Base-by-base conservation (phyloP, 2,888 invertebrate genomes). In the Conomelus anceps region DNA sequence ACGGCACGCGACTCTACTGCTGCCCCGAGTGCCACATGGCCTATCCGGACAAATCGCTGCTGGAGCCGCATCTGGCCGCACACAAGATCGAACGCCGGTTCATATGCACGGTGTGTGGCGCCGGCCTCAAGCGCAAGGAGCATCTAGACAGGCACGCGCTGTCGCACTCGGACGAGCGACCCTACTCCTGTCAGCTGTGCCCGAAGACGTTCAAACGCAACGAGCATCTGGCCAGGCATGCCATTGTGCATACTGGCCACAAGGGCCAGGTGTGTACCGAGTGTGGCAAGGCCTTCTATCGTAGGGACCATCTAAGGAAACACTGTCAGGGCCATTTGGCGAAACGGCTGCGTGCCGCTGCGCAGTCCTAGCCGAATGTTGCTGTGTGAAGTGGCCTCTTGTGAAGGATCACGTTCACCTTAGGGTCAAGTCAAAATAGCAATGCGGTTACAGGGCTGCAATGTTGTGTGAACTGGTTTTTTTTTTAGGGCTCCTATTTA, bases 141-240 rank as follows among this genome's bases (percentile, higher is more conserved):
- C 94, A 94, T 90, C 91, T 94, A 20, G 94, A 94, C 91, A 93
- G 94, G 85, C 94, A 94, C 89, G 94, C 94, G 93, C 92, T 94
- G 11, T 94, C 94, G 22, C 94, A 94, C 90, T 93, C 93, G 9
- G 93, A 94, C 86, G 94, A 94, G 90, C 92, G 94, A 87, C 94
- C 94, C 0, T 92, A 91, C 86, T 91, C 91, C 0, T 92, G 92
- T 88, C 92, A 90, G 7, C 92, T 92, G 24, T 92, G 92, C 29
- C 92, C 92, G 3, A 92, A 92, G 90, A 92, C 92, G 63, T 92
- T 92, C 91, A 94, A 94, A 90, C 93, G 94, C 63, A 94, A 94
- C 91, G 94, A 94, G 90, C 94, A 94, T 91, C 92, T 94, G n/a
- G 94, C 94, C 0, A 93, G 94, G 87, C 94, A 94, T 91, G 93